Conservation (phyloP, 2,888 invertebrate genomes). For the Torymus aiolomorphi region DNA sequence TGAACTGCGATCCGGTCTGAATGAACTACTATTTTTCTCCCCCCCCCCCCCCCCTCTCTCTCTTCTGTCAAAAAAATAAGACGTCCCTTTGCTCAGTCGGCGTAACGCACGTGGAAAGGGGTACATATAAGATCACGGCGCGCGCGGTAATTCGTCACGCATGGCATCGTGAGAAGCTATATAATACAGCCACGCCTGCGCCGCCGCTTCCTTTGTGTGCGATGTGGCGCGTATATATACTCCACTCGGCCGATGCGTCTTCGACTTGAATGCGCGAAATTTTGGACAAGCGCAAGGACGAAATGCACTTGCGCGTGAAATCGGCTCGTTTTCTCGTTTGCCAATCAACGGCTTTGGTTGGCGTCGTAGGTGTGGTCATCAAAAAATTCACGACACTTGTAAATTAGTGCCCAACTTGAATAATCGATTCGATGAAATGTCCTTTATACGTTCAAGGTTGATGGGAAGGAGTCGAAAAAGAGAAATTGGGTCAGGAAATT, state of each 20-base stretch:
- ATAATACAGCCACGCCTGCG: constrained; percentile 33
- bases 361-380: not conserved
- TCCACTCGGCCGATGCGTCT: no score
- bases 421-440: not conserved
- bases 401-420: not conserved
- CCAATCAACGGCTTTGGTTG: not conserved
- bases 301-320: constrained; percentile 13
- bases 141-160: constrained; percentile 67
- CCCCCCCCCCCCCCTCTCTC: no score
- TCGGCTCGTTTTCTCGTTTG: constrained; percentile 23
- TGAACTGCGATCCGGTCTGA: no score
- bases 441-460: not conserved
- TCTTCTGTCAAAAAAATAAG: no score
- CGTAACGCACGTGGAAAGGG: no score
- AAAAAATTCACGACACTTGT: not conserved
- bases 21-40: no score
- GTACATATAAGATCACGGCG: constrained; percentile 10
- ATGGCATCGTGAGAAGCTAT: constrained; percentile 67
- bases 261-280: not conserved
- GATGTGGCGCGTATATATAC: no score
- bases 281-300: not conserved
- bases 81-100: no score
- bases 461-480: not conserved
- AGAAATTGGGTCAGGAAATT: constrained; percentile 31
- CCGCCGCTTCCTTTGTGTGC: not conserved